A percentile compares a stretch with the other conserved stretches of the same genome.
These are phyloP conservation scores for Sesamia inferens DNA, from an alignment of 2,888 invertebrate species.

Conservation along the genomic window DNA sequence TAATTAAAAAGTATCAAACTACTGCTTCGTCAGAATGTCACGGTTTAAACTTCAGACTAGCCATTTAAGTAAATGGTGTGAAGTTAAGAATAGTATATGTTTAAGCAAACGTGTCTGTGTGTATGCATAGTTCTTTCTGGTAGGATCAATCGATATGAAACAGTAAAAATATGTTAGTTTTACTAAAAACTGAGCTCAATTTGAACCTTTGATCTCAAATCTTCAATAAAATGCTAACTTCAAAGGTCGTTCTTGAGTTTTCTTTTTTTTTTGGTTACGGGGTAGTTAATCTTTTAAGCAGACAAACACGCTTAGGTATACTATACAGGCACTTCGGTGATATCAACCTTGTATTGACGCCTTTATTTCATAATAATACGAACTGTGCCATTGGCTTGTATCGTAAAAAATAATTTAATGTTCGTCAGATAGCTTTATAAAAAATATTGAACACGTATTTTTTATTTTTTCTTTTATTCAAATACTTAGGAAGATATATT, in stretches of 20 bases:
- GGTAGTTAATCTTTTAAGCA: neutral
- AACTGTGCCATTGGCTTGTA: no score
- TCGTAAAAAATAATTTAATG: no score
- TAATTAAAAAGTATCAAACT: no score
- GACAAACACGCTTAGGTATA: constrained; percentile 1
- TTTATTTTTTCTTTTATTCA: no score
- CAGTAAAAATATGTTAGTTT: neutral
- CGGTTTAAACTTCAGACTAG: neutral
- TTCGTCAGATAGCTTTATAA: no score
- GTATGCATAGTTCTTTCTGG: no score
- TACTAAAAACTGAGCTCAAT: constrained; percentile 14
- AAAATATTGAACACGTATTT: no score
- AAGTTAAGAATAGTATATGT: neutral
- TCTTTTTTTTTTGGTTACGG: neutral
- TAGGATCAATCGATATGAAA: neutral
- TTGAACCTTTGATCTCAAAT: constrained; percentile 39
- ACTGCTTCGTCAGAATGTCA: no score
- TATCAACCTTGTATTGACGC: no score
- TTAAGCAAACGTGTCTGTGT: neutral
- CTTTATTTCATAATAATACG: neutral
- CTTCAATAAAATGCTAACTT: constrained; percentile 3
- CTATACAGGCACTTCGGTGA: neutral
- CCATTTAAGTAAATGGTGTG: neutral
- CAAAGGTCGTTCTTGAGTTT: constrained; percentile 14
- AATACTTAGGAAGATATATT: no score